Evolutionary conservation across 2,113 vertebrate genomes (phyloP), one percentile per base, ranked within the genome.

Genomic region (Hemiprocne comata): DNA sequence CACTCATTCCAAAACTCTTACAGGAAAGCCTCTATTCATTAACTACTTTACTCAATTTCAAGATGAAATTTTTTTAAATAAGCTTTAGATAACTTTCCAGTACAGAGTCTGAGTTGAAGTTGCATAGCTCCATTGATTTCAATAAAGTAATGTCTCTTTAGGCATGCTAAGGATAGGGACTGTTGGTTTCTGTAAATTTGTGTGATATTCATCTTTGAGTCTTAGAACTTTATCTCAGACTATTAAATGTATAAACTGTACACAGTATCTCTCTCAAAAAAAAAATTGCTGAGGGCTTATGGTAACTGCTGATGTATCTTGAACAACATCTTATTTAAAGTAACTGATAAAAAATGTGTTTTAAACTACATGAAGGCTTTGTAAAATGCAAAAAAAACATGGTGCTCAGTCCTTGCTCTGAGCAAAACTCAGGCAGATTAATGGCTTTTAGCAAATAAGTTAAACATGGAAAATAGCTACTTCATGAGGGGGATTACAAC

Each of bases 211-310:
- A 64, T 60, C 33, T n/a, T 51, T 13, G 9, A 44, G 53, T 33
- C 73, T 84, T 92, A 95, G 69, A 93, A 90, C 44, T 89, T 90
- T 89, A 84, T 94, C 69, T 95, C 66, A 67, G 51, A 28, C 36
- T 67, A 66, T n/a, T 82, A 85, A 66, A 46, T 90, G 25, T 50
- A 84, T 51, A 60, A 93, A 66, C 34, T 42, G 13, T n/a, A 57
- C 9, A 53, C 20, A 65, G 11, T 18, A 74, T 64, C 13, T 83
- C 26, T 64, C 69, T 13, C 13, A 85, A 70, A 54, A 21, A 10
- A 1, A 1, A 79, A 20, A 74, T 94, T 74, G 86, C 42, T 55
- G 34, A 61, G 19, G 26, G 7, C 70, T 88, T 93, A 54, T 17
- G 55, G 17, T 42, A 84, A 90, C 74, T 44, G 0, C 66, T 70